Evolutionary conservation across 2,888 invertebrate genomes (phyloP), one percentile per base, ranked within the genome.

Genomic region (Sinotaia quadrata): DNA sequence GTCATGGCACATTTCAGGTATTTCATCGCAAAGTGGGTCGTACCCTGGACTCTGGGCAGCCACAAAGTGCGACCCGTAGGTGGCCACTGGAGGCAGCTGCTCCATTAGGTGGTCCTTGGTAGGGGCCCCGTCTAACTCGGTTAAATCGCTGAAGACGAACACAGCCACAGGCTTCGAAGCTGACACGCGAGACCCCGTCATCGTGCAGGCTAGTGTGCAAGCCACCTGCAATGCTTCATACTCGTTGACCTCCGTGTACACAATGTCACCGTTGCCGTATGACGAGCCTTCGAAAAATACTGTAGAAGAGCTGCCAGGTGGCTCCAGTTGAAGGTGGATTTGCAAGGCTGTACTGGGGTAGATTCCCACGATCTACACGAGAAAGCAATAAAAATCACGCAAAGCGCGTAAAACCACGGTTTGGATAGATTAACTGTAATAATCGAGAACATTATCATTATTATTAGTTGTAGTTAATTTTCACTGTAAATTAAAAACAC

Each of bases 31-130:
- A 3, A 0, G 5, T 15, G 18, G 3, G 15, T 31, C 15, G 21
- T 34, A 56, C 54, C 34, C n/a, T 1, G 69, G 60, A 4, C 58
- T 41, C 21, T 57, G 61, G 12, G 49, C 54, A 8, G 71, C 67
- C 3, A 72, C 21, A 36, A 73, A 77, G 8, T 68, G 31, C 0
- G 31, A 60, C 0, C 78, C 79, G 76, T 78, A 79, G 12, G 70
- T 63, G 10, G 52, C 65, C 4, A 72, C 71, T 1, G 79, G 78
- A 1, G 74, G 71, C 24, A 79, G 33, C 51, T 78, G 78, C 37
- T 78, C 79, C 12, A 75, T 51, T 49, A 78, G 60, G 21, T 68
- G 29, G 15, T 73, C 70, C 0, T 37, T 10, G 18, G 27, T 4
- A 61, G 60, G 5, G 15, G 29, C n/a, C 57, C 49, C 0, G 8